Conservation (phyloP, 2,797 vertebrate species). For the Paratrypauchen microcephalus region DNA sequence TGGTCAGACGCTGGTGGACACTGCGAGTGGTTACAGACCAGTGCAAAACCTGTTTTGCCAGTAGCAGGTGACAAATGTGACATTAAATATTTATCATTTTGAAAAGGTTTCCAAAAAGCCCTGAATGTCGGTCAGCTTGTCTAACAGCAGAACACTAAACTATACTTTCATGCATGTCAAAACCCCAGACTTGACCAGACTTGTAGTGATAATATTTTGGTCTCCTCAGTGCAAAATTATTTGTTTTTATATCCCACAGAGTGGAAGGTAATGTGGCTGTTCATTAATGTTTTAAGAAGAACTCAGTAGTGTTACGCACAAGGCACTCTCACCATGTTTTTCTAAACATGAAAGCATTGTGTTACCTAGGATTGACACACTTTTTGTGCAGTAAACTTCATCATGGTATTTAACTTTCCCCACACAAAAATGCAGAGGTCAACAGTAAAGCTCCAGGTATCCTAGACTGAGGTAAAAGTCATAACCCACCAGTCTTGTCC, state of each 20-base stretch:
- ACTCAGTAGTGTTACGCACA: not conserved
- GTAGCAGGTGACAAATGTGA: not conserved
- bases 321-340: not conserved
- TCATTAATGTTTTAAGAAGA: not conserved
- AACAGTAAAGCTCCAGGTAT: not conserved
- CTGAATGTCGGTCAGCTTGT: not conserved
- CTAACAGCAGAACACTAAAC: not conserved
- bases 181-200: not conserved
- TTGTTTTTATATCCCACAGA: not conserved
- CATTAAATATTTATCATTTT: not conserved
- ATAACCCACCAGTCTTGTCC: no score
- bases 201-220: not conserved
- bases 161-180: not conserved
- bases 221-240: not conserved
- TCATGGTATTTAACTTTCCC: not conserved
- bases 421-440: not conserved
- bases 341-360: not conserved
- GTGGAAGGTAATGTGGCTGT: no score
- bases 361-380: not conserved
- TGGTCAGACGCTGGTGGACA: no score
- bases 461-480: no score
- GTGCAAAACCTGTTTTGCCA: not conserved
- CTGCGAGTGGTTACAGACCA: no score
- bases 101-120: not conserved
- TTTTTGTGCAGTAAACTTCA: not conserved